A percentile compares a stretch with the other conserved stretches of the same genome.
phyloP scores from a whole-genome alignment of 2,113 vertebrate genomes.

The Anhinga anhinga region DNA sequence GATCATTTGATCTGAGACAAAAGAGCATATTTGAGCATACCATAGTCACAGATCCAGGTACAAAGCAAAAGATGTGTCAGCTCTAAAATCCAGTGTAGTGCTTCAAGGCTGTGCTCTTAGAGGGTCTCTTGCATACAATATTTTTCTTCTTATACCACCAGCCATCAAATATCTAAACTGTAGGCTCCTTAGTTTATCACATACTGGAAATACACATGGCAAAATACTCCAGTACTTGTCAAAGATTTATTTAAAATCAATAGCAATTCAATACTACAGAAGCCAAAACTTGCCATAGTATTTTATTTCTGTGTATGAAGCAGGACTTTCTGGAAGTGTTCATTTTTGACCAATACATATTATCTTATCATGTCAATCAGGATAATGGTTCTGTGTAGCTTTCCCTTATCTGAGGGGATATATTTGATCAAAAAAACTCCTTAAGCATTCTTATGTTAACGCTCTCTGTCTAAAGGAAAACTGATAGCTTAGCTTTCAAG shows the following conservation, averaged over 20 bases:
- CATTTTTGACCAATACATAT: neutral
- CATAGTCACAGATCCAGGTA: neutral
- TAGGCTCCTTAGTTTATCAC: conserved; percentile 3
- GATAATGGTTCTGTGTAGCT: neutral
- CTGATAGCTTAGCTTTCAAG: conserved; percentile 28
- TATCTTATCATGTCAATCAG: neutral
- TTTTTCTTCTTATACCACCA: neutral
- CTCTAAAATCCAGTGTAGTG: neutral
- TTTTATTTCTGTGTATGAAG: neutral
- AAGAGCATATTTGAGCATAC: conserved; percentile 20
- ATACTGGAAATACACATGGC: conserved; percentile 23
- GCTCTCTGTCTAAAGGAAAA: neutral
- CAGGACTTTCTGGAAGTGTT: neutral
- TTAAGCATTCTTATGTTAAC: neutral
- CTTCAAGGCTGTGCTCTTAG: neutral
- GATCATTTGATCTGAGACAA: conserved; percentile 36
- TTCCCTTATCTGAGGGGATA: neutral
- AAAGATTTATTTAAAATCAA: neutral
- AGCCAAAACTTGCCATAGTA: neutral
- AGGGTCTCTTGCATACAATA: neutral
- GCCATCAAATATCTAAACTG: neutral
- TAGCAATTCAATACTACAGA: neutral
- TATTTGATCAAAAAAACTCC: neutral
- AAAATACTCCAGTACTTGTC: conserved; percentile 18
- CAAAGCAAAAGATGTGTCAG: neutral